These are phyloP conservation scores for Ariopsis seemanni DNA, from an alignment of 2,113 vertebrate species.

Conservation along the genomic window DNA sequence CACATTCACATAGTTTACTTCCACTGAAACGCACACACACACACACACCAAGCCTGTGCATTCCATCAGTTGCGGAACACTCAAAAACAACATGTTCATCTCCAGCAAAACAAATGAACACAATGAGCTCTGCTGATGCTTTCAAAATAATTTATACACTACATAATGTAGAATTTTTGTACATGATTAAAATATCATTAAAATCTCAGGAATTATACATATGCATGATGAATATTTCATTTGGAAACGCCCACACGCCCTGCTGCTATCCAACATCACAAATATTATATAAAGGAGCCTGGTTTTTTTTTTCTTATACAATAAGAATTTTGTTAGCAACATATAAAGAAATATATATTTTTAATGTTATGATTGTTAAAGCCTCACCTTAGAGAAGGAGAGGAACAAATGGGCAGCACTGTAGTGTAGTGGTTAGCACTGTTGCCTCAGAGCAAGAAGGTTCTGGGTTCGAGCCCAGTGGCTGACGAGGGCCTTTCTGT, in stretches of 20 bases:
- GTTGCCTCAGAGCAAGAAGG: too few relatives aligned
- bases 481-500: neutral
- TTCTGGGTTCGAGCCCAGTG: too few relatives aligned
- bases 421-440: too few relatives aligned
- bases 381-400: neutral
- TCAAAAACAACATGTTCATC: neutral
- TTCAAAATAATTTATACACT: neutral
- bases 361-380: neutral
- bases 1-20: neutral
- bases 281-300: neutral
- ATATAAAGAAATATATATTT: neutral
- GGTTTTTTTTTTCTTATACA: neutral
- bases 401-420: neutral
- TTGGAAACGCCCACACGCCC: neutral
- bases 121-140: neutral
- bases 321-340: neutral
- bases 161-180: constrained; percentile 1
- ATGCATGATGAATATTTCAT: neutral
- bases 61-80: neutral
- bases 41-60: neutral
- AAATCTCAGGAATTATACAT: neutral
- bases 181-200: neutral
- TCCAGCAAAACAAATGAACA: neutral
- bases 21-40: neutral
- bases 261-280: neutral